Base-by-base conservation (phyloP, 2,797 vertebrate genomes). In the Emys orbicularis region DNA sequence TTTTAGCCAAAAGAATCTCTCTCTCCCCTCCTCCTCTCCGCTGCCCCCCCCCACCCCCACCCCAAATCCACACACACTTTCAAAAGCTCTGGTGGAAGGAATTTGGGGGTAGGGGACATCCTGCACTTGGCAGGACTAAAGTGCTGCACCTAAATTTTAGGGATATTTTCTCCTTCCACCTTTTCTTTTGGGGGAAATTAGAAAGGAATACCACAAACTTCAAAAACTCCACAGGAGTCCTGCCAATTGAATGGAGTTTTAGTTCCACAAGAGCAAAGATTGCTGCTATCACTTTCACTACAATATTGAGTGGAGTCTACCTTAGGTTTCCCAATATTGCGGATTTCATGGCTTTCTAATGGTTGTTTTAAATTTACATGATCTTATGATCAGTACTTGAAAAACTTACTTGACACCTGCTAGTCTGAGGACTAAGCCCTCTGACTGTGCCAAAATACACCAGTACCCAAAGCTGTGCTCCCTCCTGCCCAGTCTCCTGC, bases 11-110 rank as follows among this genome's bases (percentile, higher is more conserved):
- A 88, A 94, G 90, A 50, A 85, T 19, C 95, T 96, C 94, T 92
- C 96, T 96, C 94, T 96, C 96, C 93, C 91, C 96, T 95, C 92
- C 9, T 4, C 8, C 23, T 9, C 37, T n/a, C n/a, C n/a, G n/a
- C n/a, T n/a, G n/a, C 15, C 5, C 9, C 4, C 1, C 23, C 2
- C 25, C 54, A 25, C 54, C 6, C 7, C 44, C 44, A 47, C 47
- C 47, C 47, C 3, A 8, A 44, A 10, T 54, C 53, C 21, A 21
- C 21, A 54, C 16, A 54, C 5, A 8, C 19, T 93, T 49, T 53
- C 88, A 79, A 19, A 61, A 65, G 83, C 81, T 88, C 23, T 6
- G 79, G 87, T 94, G 93, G 92, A 95, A 93, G 94, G 61, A 94
- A 7, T 57, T 18, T 8, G 79, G 82, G 88, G 88, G 79, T 85